Evolutionary conservation across 2,113 vertebrate species (phyloP), one percentile per base, ranked within the genome.

Genomic region (Sisor rabdophorus): DNA sequence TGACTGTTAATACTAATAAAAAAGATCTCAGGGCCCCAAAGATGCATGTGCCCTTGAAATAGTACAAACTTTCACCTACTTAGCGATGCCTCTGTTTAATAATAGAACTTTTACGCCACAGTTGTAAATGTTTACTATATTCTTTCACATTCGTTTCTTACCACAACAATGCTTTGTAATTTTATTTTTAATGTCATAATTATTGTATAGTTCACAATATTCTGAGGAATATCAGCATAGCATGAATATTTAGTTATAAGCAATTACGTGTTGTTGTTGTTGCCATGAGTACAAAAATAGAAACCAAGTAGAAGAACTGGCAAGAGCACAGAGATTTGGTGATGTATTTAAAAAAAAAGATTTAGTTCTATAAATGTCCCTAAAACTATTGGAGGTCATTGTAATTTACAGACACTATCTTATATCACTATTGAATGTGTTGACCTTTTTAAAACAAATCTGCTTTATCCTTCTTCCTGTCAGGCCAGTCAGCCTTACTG

Each of bases 371-470:
- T 40, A 19, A 40, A 40, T 40, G 32, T 17, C 40, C 47, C 7
- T 48, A 20, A 44, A 40, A 22, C 12, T 3, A 22, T 15, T 68
- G 64, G 48, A 68, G 64, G 44, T 68, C 22, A 48, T 24, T 47
- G 40, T 17, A 47, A 24, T 68, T 47, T 47, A 50, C 64, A 11
- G 48, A 32, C 64, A 48, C 40, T 5, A 26, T 19, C 44, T 68
- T 9, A 68, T 68, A 50, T 19, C 40, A 50, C 15, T 50, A 4
- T 24, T 26, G 44, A 68, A 50, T 12, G 65, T 52, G 65, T 69
- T 68, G 65, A 68, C 22, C 65, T 68, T 68, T 48, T 22, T 19
- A n/a, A 69, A 69, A 28, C 47, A 52, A 69, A 69, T 52, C 47
- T 69, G 24, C 24, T 69, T 50, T 26, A 68, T 50, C 44, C 22